Evolutionary conservation across 2,113 vertebrate genomes (phyloP).

Genomic region (Symphodus melops): DNA sequence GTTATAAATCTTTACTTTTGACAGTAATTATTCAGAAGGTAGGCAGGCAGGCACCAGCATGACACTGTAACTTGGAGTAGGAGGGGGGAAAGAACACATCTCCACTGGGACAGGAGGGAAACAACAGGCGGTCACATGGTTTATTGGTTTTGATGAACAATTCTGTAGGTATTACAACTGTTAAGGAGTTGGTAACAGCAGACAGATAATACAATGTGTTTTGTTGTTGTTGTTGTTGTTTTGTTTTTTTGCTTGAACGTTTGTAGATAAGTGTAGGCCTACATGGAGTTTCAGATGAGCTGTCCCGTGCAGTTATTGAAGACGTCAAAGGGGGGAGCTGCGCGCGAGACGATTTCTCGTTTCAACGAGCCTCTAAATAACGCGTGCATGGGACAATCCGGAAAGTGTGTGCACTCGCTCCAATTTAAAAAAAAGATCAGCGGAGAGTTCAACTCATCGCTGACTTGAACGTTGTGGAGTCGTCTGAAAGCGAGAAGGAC

Average conservation of each 20-base stretch:
- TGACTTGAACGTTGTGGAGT: background rate
- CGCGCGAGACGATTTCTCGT: slow-evolving; percentile 27
- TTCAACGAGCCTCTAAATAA: slow-evolving; percentile 20
- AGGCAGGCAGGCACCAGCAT: slow-evolving; percentile 34
- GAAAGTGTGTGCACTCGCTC: slow-evolving; percentile 36
- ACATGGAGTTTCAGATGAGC: too few relatives aligned
- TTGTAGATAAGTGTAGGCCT: too few relatives aligned
- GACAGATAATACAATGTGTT: background rate
- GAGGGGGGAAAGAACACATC: background rate
- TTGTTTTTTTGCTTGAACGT: background rate
- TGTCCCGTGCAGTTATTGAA: slow-evolving; percentile 66
- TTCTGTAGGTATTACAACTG: too few relatives aligned
- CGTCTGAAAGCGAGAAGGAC: background rate
- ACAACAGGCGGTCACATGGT: background rate
- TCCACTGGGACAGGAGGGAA: background rate
- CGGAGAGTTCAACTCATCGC: background rate
- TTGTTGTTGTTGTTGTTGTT: too few relatives aligned
- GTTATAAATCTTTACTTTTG: slow-evolving; percentile 22
- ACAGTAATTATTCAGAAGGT: slow-evolving; percentile 25
- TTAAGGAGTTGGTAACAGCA: too few relatives aligned
- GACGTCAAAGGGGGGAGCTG: slow-evolving; percentile 78
- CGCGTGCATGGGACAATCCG: slow-evolving; percentile 34
- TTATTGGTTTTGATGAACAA: background rate
- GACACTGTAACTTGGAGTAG: slow-evolving; percentile 14
- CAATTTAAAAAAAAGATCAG: slow-evolving; percentile 4